Conservation (phyloP, 92 coral and sea anemone genomes). For the Chrysogorgia sp. region DNA sequence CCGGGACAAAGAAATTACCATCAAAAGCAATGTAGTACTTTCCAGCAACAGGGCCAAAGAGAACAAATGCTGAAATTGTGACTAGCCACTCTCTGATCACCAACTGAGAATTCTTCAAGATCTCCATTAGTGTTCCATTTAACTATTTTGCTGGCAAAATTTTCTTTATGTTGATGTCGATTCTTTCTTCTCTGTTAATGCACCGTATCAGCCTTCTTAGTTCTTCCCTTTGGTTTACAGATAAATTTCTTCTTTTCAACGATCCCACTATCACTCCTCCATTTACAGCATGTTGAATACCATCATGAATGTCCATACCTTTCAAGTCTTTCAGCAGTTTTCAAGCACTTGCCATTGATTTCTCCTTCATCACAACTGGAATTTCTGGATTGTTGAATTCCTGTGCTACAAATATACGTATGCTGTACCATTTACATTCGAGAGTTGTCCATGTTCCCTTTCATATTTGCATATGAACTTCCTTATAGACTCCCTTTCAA, state of each 20-base stretch:
- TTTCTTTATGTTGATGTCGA: not conserved
- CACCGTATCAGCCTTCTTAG: not conserved
- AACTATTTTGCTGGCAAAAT: not conserved
- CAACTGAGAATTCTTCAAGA: constrained; percentile 8
- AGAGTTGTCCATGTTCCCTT: constrained; percentile 1
- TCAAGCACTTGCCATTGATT: not conserved
- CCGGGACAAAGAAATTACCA: constrained; percentile 1
- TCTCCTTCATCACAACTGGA: constrained; percentile 14
- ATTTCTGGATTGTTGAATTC: not conserved
- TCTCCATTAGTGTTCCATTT: constrained; percentile 7
- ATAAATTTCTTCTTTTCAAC: not conserved
- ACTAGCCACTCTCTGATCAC: constrained; percentile 29
- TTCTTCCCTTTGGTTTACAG: constrained; percentile 13
- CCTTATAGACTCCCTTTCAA: constrained; percentile 14
- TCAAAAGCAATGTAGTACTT: constrained; percentile 7
- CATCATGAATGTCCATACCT: not conserved
- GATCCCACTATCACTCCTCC: constrained; percentile 11
- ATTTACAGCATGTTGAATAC: not conserved
- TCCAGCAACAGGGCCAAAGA: constrained; percentile 5
- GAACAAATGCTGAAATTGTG: constrained; percentile 3
- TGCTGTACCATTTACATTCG: not conserved
- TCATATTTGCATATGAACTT: not conserved
- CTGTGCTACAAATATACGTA: not conserved
- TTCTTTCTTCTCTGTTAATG: not conserved
- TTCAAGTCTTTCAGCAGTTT: constrained; percentile 9